phyloP scores from a whole-genome alignment of 1,140 invertebrate genomes.

The Atta cephalotes region DNA sequence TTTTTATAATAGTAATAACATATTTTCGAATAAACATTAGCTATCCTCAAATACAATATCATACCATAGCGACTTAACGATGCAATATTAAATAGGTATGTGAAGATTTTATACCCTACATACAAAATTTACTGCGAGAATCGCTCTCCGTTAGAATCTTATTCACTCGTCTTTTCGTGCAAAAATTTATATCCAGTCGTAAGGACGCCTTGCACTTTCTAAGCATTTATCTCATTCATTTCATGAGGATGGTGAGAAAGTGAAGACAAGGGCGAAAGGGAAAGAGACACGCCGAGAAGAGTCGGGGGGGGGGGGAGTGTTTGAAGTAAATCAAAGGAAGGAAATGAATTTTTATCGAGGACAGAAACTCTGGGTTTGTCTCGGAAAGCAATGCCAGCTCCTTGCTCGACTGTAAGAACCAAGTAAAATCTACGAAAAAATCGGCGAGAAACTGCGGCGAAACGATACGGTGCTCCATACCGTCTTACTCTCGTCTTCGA shows the following conservation, averaged over 20 bases:
- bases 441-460: slow-evolving; percentile 70
- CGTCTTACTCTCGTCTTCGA: slow-evolving; percentile 44
- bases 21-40: not conserved
- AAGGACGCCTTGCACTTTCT: slow-evolving; percentile 37
- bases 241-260: slow-evolving; percentile 52
- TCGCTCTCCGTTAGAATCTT: slow-evolving; percentile 52
- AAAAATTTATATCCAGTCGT: slow-evolving; percentile 69
- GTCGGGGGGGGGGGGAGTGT: slow-evolving; percentile 47
- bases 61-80: not conserved
- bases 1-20: not conserved
- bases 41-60: not conserved
- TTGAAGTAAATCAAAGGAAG: slow-evolving; percentile 81
- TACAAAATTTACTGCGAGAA: slow-evolving; percentile 34
- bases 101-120: slow-evolving; percentile 32
- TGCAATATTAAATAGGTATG: not conserved
- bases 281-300: slow-evolving; percentile 43
- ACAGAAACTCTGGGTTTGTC: slow-evolving; percentile 66
- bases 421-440: slow-evolving; percentile 76
- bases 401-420: slow-evolving; percentile 54
- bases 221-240: slow-evolving; percentile 57
- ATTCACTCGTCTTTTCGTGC: slow-evolving; percentile 36
- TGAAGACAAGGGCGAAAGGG: not conserved
- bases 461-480: slow-evolving; percentile 71
- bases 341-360: slow-evolving; percentile 82
- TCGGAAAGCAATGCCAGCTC: slow-evolving; percentile 48